phyloP scores from a whole-genome alignment of 2,113 vertebrate genomes.

The Rhinoptilus africanus region DNA sequence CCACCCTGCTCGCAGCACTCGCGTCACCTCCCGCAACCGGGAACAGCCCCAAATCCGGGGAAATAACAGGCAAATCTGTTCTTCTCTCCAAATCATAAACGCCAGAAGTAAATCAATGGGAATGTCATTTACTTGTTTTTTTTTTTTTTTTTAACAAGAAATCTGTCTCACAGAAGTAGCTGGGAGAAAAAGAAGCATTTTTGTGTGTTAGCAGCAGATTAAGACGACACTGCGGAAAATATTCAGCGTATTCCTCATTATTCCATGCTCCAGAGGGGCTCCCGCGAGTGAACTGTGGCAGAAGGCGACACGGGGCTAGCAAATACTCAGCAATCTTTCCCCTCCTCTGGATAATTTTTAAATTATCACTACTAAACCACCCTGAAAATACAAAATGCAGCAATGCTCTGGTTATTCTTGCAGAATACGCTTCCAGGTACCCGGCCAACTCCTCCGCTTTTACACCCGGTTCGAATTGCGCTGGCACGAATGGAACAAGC shows the following conservation, averaged over 20 bases:
- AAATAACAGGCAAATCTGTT: not conserved
- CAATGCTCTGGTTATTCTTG: not conserved
- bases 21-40: not conserved
- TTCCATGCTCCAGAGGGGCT: not conserved
- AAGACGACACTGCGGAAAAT: not conserved
- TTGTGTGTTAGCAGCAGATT: not conserved
- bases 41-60: not conserved
- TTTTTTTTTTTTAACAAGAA: not conserved
- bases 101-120: not conserved
- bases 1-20: rapidly evolving
- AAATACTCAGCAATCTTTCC: conserved; percentile 7
- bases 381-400: not conserved
- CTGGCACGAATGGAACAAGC: not conserved
- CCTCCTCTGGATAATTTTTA: not conserved
- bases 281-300: not conserved
- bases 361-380: not conserved
- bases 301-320: not conserved
- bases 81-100: not conserved
- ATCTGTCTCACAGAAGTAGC: not conserved
- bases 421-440: not conserved
- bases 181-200: not conserved
- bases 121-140: not conserved
- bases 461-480: not conserved
- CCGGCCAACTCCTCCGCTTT: not conserved
- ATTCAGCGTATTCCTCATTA: not conserved